phyloP scores from a whole-genome alignment of 2,113 vertebrate species.

The Bostrychus sinensis region DNA sequence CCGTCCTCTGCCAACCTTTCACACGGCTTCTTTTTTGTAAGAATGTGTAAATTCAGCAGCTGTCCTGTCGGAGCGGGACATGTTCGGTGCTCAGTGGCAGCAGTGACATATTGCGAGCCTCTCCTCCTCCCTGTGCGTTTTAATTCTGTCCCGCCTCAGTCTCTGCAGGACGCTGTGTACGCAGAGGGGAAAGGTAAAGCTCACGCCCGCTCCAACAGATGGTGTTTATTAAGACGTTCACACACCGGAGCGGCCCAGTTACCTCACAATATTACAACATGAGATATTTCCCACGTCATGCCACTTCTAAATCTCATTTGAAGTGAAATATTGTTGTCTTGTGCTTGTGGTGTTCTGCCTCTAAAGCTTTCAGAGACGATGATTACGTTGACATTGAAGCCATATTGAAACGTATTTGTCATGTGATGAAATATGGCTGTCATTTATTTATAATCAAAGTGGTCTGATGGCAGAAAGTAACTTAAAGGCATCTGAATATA shows the following conservation, averaged over 20 bases:
- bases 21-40: neutral
- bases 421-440: too few species aligned
- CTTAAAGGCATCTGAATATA: too few species aligned
- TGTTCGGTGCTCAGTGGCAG: neutral
- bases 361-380: too few species aligned
- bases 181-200: neutral
- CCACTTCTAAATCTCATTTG: neutral
- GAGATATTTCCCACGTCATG: neutral
- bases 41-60: too few species aligned
- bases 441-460: too few species aligned
- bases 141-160: neutral
- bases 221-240: constrained; percentile 12
- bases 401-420: too few species aligned
- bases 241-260: neutral
- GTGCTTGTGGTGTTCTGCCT: too few species aligned
- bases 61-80: too few species aligned
- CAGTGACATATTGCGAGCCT: neutral
- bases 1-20: neutral
- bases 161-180: neutral
- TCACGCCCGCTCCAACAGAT: neutral
- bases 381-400: too few species aligned
- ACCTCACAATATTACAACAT: neutral
- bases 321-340: neutral
- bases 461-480: too few species aligned
- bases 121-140: neutral